Evolutionary conservation across 2,888 invertebrate species (phyloP).

Genomic region (Alitta virens): DNA sequence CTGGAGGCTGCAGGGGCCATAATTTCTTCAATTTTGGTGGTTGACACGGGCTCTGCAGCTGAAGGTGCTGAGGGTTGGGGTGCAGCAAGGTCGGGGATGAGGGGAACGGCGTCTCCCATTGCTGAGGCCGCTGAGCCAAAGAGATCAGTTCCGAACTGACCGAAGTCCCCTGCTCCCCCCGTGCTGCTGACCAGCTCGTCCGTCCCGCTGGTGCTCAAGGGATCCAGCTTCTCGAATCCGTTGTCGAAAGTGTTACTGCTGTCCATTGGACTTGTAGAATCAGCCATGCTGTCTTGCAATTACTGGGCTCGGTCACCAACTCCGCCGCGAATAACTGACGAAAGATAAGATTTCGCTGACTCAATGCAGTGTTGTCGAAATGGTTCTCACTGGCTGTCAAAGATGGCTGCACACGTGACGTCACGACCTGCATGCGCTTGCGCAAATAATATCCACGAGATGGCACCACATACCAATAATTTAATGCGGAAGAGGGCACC

Average conservation of each 20-base stretch:
- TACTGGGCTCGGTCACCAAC: too few relatives aligned
- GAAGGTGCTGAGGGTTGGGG: too few relatives aligned
- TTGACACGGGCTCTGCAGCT: too few relatives aligned
- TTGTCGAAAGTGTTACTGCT: conserved; percentile 25
- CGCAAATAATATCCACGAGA: not conserved
- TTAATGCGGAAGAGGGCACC: too few relatives aligned
- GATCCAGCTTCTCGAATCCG: conserved; percentile 29
- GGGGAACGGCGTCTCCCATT: not conserved
- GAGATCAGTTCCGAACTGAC: too few relatives aligned
- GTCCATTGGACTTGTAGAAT: conserved; percentile 5
- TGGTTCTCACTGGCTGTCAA: not conserved
- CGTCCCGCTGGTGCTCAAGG: not conserved
- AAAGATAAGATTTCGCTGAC: too few relatives aligned
- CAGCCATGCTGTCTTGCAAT: conserved; percentile 6
- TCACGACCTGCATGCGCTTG: not conserved
- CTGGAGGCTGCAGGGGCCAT: too few relatives aligned
- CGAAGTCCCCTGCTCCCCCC: too few relatives aligned
- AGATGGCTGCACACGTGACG: conserved; percentile 13
- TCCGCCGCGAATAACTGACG: too few relatives aligned
- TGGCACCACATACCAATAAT: not conserved
- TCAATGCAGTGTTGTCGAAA: not conserved
- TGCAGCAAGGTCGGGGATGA: too few relatives aligned
- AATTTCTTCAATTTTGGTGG: too few relatives aligned
- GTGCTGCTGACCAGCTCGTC: too few relatives aligned
- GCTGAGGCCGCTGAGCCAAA: not conserved